These are phyloP conservation scores for Temnothorax longispinosus DNA, from an alignment of 1,140 invertebrate genomes.

Conservation along the genomic window DNA sequence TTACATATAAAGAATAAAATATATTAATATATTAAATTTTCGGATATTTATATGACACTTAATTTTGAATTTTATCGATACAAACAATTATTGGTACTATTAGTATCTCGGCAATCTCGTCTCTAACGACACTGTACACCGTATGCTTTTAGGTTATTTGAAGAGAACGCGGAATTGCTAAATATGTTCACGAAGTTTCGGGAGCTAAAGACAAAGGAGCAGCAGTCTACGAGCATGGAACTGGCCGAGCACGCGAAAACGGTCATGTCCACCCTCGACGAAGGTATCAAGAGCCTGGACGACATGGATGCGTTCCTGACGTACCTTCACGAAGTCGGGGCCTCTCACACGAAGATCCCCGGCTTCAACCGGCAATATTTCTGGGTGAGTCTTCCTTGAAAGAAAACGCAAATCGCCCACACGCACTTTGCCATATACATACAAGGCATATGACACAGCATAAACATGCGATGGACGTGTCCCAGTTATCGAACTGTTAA, in stretches of 20 bases:
- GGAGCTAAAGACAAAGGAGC: constrained; percentile 91
- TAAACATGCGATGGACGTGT: not conserved
- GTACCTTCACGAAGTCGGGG: constrained; percentile 93
- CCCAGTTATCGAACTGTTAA: constrained; percentile 26
- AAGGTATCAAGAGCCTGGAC: constrained; percentile 94
- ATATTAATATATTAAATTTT: not conserved
- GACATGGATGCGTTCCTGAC: constrained; percentile 94
- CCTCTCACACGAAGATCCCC: constrained; percentile 93
- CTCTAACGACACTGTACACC: not conserved
- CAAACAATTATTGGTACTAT: not conserved
- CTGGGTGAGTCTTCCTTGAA: constrained; percentile 89
- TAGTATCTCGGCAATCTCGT: not conserved
- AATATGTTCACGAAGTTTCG: constrained; percentile 94
- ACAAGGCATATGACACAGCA: not conserved
- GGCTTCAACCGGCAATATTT: constrained; percentile 95
- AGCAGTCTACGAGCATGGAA: constrained; percentile 92
- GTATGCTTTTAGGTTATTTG: constrained; percentile 91
- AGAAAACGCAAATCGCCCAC: not conserved
- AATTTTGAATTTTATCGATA: not conserved
- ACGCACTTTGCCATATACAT: not conserved
- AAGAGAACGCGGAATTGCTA: constrained; percentile 93
- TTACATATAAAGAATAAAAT: not conserved
- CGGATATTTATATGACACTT: not conserved
- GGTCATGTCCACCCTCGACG: constrained; percentile 95
- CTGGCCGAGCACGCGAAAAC: constrained; percentile 94